phyloP scores from a whole-genome alignment of 2,797 vertebrate genomes.

The Channa striata region DNA sequence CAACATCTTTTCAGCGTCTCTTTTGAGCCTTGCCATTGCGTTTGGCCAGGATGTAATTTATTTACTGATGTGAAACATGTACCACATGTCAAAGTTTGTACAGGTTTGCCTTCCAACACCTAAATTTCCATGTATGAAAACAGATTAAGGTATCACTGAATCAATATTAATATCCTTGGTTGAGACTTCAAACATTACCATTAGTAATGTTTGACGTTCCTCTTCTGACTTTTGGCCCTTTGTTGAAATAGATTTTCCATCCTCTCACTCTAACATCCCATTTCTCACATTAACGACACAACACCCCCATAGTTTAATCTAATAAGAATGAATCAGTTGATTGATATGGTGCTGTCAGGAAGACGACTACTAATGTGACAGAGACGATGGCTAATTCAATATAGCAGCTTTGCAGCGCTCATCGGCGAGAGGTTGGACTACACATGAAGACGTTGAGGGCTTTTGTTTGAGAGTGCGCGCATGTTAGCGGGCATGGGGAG shows the following conservation, averaged over 20 bases:
- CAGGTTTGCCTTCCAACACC: slow-evolving; percentile 9
- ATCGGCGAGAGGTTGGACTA: slow-evolving; percentile 37
- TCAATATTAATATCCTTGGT: slow-evolving; percentile 64
- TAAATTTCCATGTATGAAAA: slow-evolving; percentile 39
- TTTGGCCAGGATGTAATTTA: slow-evolving; percentile 1
- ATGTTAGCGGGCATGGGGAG: not conserved
- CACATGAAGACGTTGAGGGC: slow-evolving; percentile 17
- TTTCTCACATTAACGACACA: slow-evolving; percentile 78
- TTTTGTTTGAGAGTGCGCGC: slow-evolving; percentile 37
- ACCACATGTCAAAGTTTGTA: slow-evolving; percentile 12
- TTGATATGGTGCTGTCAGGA: slow-evolving; percentile 74
- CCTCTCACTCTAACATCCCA: slow-evolving; percentile 53
- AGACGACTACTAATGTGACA: slow-evolving; percentile 65
- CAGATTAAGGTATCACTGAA: slow-evolving; percentile 52
- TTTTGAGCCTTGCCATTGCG: slow-evolving; percentile 12
- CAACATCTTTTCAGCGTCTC: slow-evolving; percentile 1
- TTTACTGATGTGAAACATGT: not conserved
- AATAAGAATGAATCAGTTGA: slow-evolving; percentile 79
- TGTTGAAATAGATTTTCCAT: slow-evolving; percentile 73
- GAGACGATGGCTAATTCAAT: slow-evolving; percentile 71
- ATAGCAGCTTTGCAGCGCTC: slow-evolving; percentile 52
- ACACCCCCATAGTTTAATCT: slow-evolving; percentile 76
- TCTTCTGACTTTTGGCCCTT: slow-evolving; percentile 68
- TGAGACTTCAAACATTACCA: slow-evolving; percentile 66
- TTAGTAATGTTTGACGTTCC: slow-evolving; percentile 62